phyloP scores from a whole-genome alignment of 1,140 invertebrate species.

The Protaetia brevitarsis region DNA sequence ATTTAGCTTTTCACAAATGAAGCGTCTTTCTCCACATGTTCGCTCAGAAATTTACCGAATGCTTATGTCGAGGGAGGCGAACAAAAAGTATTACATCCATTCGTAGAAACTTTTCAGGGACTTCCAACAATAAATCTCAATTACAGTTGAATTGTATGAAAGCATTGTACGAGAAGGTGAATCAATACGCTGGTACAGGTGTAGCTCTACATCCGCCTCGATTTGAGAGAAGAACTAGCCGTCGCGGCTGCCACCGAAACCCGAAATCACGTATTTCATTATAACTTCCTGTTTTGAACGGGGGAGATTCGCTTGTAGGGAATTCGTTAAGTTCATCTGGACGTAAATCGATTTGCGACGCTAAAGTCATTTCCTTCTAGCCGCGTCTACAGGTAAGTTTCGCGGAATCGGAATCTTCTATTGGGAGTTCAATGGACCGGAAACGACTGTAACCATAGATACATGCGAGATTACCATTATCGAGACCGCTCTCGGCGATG shows the following conservation, averaged over 20 bases:
- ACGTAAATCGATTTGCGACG: conserved; percentile 4
- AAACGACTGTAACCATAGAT: not conserved
- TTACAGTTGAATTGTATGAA: conserved; percentile 14
- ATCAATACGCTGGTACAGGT: not conserved
- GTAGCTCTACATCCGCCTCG: too few relatives aligned
- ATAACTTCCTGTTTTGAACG: conserved; percentile 12
- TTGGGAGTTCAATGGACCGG: not conserved
- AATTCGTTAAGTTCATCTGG: conserved; percentile 7
- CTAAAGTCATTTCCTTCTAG: conserved; percentile 1
- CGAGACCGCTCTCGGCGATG: too few relatives aligned
- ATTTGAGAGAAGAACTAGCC: not conserved
- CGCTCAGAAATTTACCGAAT: too few relatives aligned
- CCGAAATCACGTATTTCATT: conserved; percentile 15
- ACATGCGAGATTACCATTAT: not conserved
- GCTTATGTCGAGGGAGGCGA: not conserved
- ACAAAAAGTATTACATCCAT: not conserved
- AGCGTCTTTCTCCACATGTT: too few relatives aligned
- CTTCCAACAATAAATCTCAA: conserved; percentile 13
- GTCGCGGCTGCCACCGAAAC: not conserved
- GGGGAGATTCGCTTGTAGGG: not conserved
- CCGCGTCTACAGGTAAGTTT: not conserved
- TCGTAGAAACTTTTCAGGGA: conserved; percentile 1
- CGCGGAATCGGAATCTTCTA: not conserved
- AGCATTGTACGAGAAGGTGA: conserved; percentile 1
- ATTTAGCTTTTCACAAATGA: too few relatives aligned